Conservation (phyloP, 37 sponge, comb jelly and placozoan species). For the Tethya wilhelma region DNA sequence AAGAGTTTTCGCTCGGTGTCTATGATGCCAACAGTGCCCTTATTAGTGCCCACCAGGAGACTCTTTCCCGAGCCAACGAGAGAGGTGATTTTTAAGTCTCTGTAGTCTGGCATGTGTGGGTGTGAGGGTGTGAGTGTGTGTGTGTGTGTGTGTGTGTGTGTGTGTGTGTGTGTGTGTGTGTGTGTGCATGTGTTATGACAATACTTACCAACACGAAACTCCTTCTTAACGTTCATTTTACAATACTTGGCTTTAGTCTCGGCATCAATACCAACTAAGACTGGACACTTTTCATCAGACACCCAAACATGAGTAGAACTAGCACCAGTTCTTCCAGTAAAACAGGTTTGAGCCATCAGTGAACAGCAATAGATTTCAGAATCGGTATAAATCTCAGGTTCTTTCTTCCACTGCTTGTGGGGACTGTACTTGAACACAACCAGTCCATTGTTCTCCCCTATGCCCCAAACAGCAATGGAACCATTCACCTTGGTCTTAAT, state of each 20-base stretch:
- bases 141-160: no score
- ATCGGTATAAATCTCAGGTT: not conserved
- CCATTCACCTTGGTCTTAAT: constrained; percentile 35
- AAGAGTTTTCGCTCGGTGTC: constrained; percentile 13
- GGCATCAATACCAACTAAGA: constrained; percentile 51
- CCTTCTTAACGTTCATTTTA: constrained; percentile 13
- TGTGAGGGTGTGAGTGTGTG: not conserved
- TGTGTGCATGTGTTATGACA: no score
- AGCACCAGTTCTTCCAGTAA: constrained; percentile 11
- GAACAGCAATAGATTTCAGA: not conserved
- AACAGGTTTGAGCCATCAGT: constrained; percentile 18
- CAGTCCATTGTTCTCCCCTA: constrained; percentile 17
- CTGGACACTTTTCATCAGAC: constrained; percentile 10
- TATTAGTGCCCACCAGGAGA: constrained; percentile 24
- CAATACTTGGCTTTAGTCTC: constrained; percentile 23
- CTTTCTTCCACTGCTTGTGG: constrained; percentile 9
- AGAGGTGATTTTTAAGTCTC: constrained; percentile 7
- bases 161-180: no score
- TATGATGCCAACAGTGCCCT: constrained; percentile 24
- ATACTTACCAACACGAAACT: no score
- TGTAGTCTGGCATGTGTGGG: no score
- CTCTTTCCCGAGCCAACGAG: constrained; percentile 12
- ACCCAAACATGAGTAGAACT: constrained; percentile 46
- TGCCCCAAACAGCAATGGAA: constrained; percentile 59
- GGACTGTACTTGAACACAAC: constrained; percentile 30